Percentiles rank a stretch among this genome's conserved stretches.
phyloP scores from a whole-genome alignment of 2,113 vertebrate genomes.

The Rhabdomys dilectus region DNA sequence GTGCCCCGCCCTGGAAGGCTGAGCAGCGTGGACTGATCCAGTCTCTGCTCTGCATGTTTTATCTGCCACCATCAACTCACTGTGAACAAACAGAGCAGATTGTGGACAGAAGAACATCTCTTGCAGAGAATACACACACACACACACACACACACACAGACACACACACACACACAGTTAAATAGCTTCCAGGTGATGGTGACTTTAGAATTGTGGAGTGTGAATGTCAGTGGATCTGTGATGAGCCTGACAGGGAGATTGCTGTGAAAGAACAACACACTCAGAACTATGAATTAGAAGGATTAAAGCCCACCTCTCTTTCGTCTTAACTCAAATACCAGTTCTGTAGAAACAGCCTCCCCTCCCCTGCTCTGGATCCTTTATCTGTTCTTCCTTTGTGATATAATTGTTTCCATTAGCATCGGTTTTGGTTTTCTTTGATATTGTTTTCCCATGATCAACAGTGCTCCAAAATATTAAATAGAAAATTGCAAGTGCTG shows the following conservation, averaged over 20 bases:
- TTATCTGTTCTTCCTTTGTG: not conserved
- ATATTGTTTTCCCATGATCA: not conserved
- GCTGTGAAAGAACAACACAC: constrained; percentile 45
- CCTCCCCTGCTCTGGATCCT: not conserved
- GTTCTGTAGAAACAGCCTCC: not conserved
- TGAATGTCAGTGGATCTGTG: constrained; percentile 31
- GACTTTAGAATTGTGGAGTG: not conserved
- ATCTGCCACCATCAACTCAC: not conserved
- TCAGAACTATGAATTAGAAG: not conserved
- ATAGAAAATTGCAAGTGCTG: not conserved
- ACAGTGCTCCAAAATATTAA: not conserved
- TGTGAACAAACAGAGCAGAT: not conserved
- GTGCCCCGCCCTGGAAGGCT: constrained; percentile 33
- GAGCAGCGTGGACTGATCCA: not conserved
- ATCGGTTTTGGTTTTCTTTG: not conserved
- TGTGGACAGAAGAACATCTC: not conserved
- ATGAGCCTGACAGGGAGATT: constrained; percentile 2
- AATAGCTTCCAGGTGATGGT: not conserved
- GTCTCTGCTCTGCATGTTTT: not conserved
- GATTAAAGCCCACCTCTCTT: not conserved
- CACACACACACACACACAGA: not conserved
- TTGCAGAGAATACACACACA: not conserved
- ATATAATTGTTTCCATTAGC: rapidly evolving
- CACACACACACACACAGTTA: not conserved
- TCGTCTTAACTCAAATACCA: not conserved